phyloP scores from a whole-genome alignment of 2,113 vertebrate species.

The Hylia prasina region DNA sequence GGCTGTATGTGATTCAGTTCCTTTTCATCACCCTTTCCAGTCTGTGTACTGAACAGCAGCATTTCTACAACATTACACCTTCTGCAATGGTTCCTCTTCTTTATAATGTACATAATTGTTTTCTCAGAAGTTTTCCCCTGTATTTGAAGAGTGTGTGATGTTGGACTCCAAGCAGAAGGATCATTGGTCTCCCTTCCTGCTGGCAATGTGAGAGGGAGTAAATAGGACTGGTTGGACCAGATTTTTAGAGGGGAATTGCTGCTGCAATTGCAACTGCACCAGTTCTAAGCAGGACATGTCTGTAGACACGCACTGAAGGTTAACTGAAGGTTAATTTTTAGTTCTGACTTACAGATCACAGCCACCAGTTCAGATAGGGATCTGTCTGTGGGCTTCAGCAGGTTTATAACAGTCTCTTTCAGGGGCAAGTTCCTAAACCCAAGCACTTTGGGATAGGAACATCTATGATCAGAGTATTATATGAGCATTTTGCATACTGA shows the following conservation, averaged over 20 bases:
- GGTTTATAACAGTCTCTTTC: background rate
- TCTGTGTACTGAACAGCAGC: background rate
- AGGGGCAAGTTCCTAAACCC: background rate
- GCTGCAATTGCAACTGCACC: background rate
- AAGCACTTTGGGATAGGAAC: background rate
- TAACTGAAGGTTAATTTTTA: background rate
- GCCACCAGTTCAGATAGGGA: background rate
- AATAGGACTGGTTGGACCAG: conserved; percentile 8
- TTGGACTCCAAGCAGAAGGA: background rate
- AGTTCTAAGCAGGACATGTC: background rate
- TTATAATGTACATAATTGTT: background rate
- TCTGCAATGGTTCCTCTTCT: background rate
- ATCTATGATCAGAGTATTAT: background rate
- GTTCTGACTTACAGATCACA: background rate
- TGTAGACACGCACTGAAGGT: background rate
- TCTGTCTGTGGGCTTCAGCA: background rate
- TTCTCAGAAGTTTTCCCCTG: background rate
- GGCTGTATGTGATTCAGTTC: background rate
- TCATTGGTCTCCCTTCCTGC: background rate
- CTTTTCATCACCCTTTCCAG: background rate
- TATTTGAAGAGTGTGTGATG: background rate
- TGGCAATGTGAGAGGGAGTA: background rate
- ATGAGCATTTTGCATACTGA: background rate
- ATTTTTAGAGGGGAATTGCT: conserved; percentile 8
- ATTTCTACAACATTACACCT: background rate